Evolutionary conservation across 2,113 vertebrate species (phyloP).

Genomic region (Glaucidium brasilianum): DNA sequence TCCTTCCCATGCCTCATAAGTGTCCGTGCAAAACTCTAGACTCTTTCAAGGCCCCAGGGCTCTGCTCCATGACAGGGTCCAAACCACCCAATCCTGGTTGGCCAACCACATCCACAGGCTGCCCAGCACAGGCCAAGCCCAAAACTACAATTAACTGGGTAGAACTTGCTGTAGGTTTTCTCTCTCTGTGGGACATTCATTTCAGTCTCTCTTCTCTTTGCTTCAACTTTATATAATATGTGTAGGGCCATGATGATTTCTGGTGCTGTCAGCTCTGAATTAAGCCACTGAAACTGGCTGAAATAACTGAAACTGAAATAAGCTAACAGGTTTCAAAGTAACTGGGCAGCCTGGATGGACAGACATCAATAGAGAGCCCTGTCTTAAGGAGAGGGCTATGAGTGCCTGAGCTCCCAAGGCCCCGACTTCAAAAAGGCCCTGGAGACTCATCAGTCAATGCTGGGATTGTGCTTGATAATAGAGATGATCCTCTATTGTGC

Average conservation of each 20-base stretch:
- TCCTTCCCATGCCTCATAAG: fast-evolving
- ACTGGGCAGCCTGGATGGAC: background rate
- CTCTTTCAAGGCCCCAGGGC: background rate
- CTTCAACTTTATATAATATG: background rate
- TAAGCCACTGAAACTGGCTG: background rate
- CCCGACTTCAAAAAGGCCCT: background rate
- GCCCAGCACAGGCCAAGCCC: background rate
- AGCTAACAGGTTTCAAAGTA: background rate
- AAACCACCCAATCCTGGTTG: background rate
- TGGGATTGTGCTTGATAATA: background rate
- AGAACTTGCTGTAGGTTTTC: background rate
- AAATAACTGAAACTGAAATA: background rate
- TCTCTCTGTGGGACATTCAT: background rate
- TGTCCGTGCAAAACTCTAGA: background rate
- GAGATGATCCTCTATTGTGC: background rate
- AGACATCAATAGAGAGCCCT: background rate
- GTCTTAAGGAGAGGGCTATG: background rate
- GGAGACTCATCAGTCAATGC: background rate
- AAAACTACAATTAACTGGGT: background rate
- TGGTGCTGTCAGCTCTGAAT: background rate
- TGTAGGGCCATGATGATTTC: background rate
- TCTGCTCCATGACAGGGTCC: background rate
- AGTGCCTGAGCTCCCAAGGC: background rate
- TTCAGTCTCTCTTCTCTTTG: background rate
- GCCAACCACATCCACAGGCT: background rate